A percentile compares a stretch with the other conserved stretches of the same genome.
Evolutionary conservation across 1,140 invertebrate species (phyloP).

Genomic region (Elymnias hypermnestra): DNA sequence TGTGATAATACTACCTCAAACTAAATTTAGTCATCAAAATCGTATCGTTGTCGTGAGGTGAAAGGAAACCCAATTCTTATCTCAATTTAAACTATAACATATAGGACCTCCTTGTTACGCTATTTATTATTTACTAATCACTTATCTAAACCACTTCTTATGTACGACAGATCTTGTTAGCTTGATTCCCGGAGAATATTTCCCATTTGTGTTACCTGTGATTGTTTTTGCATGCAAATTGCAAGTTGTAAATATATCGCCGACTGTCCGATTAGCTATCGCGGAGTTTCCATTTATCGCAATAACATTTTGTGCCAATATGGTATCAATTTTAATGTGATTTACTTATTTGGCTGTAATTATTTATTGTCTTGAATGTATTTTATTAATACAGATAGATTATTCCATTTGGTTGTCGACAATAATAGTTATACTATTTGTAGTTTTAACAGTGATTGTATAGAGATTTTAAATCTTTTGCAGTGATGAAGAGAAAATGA

Average conservation of each 20-base stretch:
- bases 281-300: slow-evolving; percentile 51
- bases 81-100: slow-evolving; percentile 52
- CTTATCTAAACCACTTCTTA: slow-evolving; percentile 48
- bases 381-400: slow-evolving; percentile 7
- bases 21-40: too few relatives aligned
- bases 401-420: slow-evolving; percentile 1
- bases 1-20: too few relatives aligned
- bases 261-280: slow-evolving; percentile 50
- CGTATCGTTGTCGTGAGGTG: neutral
- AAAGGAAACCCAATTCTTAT: slow-evolving; percentile 24
- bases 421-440: neutral
- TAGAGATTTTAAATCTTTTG: too few relatives aligned
- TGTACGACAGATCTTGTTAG: slow-evolving; percentile 56
- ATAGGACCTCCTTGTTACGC: slow-evolving; percentile 47
- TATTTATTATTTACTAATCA: slow-evolving; percentile 64
- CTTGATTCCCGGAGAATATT: slow-evolving; percentile 49
- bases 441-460: neutral
- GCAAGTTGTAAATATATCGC: slow-evolving; percentile 51
- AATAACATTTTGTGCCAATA: slow-evolving; percentile 38
- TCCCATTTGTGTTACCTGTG: slow-evolving; percentile 44
- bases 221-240: slow-evolving; percentile 65
- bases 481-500: too few relatives aligned
- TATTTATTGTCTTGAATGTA: slow-evolving; percentile 15
- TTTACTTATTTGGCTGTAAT: slow-evolving; percentile 29
- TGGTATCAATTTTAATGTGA: slow-evolving; percentile 42